Percentiles rank a stretch among this genome's conserved stretches.
phyloP scores from a whole-genome alignment of 2,888 invertebrate genomes.

The Halocaridina rubra region DNA sequence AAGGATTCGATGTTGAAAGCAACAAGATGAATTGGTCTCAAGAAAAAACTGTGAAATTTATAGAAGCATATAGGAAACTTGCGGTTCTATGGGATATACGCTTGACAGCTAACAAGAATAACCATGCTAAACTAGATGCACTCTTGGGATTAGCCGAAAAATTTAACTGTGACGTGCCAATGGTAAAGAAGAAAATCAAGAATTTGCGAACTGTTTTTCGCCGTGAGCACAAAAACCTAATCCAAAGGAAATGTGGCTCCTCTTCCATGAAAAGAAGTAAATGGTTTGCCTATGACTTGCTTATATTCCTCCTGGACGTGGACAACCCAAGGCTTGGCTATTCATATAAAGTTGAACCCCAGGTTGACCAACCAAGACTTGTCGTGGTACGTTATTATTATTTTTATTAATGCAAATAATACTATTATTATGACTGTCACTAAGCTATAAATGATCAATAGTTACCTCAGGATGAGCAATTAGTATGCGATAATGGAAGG shows the following conservation, averaged over 20 bases:
- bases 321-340: not conserved
- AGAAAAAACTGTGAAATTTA: conserved; percentile 28
- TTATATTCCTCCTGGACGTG: not conserved
- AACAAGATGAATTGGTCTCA: conserved; percentile 28
- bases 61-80: conserved; percentile 4
- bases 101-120: conserved; percentile 4
- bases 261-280: not conserved
- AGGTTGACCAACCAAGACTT: not conserved
- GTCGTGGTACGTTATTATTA: not conserved
- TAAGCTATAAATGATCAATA: not conserved
- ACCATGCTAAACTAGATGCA: not conserved
- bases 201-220: not conserved
- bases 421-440: not conserved
- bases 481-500: no score
- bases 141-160: not conserved
- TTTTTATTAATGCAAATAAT: not conserved
- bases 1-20: conserved; percentile 41
- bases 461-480: not conserved
- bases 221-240: not conserved
- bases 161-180: not conserved
- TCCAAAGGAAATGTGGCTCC: not conserved
- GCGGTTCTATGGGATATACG: conserved; percentile 18
- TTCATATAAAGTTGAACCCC: not conserved
- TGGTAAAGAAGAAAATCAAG: not conserved
- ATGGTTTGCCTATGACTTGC: not conserved